Evolutionary conservation across 2,888 invertebrate species (phyloP).

Genomic region (Eristalinus aeneus): DNA sequence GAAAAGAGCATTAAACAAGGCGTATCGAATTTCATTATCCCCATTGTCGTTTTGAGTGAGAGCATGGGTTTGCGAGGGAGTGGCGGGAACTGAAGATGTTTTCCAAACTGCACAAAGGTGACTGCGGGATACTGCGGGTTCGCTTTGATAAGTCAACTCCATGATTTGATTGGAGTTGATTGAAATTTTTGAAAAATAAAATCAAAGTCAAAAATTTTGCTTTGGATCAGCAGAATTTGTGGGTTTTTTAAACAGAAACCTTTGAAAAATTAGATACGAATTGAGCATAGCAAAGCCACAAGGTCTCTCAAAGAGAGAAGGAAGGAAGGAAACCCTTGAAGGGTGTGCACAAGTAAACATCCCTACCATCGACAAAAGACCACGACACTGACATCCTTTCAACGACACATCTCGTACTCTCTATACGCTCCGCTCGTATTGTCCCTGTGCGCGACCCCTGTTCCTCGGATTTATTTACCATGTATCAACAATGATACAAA

Average conservation of each 20-base stretch:
- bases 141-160: conserved; percentile 62
- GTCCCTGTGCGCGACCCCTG: conserved; percentile 39
- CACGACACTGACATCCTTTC: conserved; percentile 13
- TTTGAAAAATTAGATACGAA: conserved; percentile 43
- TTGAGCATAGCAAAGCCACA: conserved; percentile 27
- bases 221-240: conserved; percentile 42
- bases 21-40: conserved; percentile 81
- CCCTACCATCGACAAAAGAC: conserved; percentile 32
- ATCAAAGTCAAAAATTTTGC: conserved; percentile 51
- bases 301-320: neutral
- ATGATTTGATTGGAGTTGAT: conserved; percentile 61
- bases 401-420: conserved; percentile 12
- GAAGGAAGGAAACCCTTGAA: conserved; percentile 15
- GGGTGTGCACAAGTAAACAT: conserved; percentile 50
- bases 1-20: conserved; percentile 81
- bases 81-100: neutral
- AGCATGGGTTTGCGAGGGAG: neutral
- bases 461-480: conserved; percentile 59
- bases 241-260: conserved; percentile 6
- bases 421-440: neutral
- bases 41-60: conserved; percentile 36
- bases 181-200: conserved; percentile 34
- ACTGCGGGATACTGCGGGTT: conserved; percentile 51
- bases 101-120: conserved; percentile 14
- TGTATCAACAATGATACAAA: conserved; percentile 66